phyloP scores from a whole-genome alignment of 1,140 invertebrate species.

The Drosophila triauraria region DNA sequence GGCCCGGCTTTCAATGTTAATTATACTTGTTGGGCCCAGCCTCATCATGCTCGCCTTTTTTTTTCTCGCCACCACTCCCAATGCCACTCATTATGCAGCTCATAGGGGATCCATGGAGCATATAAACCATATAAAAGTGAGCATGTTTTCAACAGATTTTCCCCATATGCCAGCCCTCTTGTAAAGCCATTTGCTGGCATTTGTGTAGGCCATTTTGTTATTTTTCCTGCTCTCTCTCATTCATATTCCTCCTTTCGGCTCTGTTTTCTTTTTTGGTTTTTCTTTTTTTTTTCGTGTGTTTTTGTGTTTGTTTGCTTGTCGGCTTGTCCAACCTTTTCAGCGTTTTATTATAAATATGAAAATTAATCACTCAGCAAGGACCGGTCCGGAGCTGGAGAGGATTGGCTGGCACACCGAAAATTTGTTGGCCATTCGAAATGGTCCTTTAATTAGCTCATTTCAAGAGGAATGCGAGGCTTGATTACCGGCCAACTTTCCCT shows the following conservation, averaged over 20 bases:
- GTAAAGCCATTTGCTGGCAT: slow-evolving; percentile 59
- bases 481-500: slow-evolving; percentile 32
- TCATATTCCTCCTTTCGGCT: slow-evolving; percentile 10
- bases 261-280: slow-evolving; percentile 4
- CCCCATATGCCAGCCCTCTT: slow-evolving; percentile 16
- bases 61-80: slow-evolving; percentile 7
- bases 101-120: slow-evolving; percentile 60
- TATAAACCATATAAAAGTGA: slow-evolving; percentile 74
- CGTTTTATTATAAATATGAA: slow-evolving; percentile 76
- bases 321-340: slow-evolving; percentile 43
- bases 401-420: slow-evolving; percentile 41
- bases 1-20: slow-evolving; percentile 72
- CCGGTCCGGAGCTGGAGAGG: background rate
- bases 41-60: slow-evolving; percentile 34
- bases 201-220: slow-evolving; percentile 54
- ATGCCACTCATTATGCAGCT: slow-evolving; percentile 61
- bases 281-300: background rate
- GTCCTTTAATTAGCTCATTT: slow-evolving; percentile 75
- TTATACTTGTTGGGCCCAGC: slow-evolving; percentile 62
- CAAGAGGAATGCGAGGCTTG: slow-evolving; percentile 42
- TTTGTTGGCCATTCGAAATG: slow-evolving; percentile 72
- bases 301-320: slow-evolving; percentile 21
- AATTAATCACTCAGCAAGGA: slow-evolving; percentile 73
- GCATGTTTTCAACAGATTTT: slow-evolving; percentile 65
- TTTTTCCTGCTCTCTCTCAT: slow-evolving; percentile 36